A percentile compares a stretch with the other conserved stretches of the same genome.
Conservation (phyloP, 2,797 vertebrate species). For the Rhinogobio ventralis region DNA sequence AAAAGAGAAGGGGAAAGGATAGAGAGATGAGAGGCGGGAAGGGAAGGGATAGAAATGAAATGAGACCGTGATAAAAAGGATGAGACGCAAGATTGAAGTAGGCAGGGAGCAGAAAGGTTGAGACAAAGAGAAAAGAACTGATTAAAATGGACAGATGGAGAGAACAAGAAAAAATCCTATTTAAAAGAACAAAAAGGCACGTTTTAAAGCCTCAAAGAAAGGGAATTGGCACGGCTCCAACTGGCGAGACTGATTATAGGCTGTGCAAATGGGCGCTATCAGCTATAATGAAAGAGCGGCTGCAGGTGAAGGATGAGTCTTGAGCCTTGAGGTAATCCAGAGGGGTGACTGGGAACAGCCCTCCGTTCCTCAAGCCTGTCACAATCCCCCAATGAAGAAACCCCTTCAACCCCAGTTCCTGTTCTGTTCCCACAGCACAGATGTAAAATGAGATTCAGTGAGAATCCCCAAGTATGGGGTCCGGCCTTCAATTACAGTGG, state of each 20-base stretch:
- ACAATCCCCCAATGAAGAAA: constrained; percentile 20
- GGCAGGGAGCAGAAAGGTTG: constrained; percentile 4
- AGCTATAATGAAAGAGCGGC: constrained; percentile 70
- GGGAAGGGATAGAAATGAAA: constrained; percentile 39
- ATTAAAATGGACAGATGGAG: constrained; percentile 33
- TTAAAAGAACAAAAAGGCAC: constrained; percentile 44
- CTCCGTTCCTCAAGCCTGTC: constrained; percentile 1
- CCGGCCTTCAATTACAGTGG: not conserved
- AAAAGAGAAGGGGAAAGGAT: not conserved
- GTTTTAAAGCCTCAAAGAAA: constrained; percentile 66
- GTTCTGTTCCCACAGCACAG: not conserved
- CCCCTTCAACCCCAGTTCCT: not conserved
- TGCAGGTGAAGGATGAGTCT: constrained; percentile 70
- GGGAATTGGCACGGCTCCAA: constrained; percentile 76
- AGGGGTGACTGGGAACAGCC: constrained; percentile 42
- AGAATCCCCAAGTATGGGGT: constrained; percentile 10
- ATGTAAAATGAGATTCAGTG: constrained; percentile 17
- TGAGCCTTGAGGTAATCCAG: constrained; percentile 50
- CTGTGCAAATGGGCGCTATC: constrained; percentile 75
- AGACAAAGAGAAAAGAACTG: constrained; percentile 23
- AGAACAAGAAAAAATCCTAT: constrained; percentile 4
- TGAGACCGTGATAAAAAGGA: constrained; percentile 37
- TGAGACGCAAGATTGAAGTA: constrained; percentile 41
- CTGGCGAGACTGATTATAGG: constrained; percentile 77
- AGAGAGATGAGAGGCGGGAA: constrained; percentile 16